A percentile compares a stretch with the other conserved stretches of the same genome.
Conservation (phyloP, 2,888 invertebrate genomes). For the Eutolmus rufibarbis region DNA sequence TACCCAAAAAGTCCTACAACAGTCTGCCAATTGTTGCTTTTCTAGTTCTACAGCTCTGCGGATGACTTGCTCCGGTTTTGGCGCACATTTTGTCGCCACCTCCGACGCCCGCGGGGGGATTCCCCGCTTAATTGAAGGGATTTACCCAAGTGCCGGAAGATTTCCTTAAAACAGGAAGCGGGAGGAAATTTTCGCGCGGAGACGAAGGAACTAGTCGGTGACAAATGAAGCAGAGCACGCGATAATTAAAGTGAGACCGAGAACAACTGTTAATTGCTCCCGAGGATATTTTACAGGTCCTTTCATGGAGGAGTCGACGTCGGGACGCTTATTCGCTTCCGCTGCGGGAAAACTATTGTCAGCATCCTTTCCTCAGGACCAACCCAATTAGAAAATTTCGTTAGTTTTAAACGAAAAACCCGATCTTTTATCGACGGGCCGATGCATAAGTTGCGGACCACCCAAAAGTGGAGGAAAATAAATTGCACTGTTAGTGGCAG, state of each 20-base stretch:
- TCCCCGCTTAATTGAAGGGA: neutral
- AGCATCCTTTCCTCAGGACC: neutral
- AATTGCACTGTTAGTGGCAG: neutral
- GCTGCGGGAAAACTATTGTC: neutral
- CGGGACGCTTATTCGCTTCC: neutral
- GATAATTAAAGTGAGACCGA: constrained; percentile 30
- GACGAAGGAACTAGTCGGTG: constrained; percentile 5
- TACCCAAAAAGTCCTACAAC: neutral
- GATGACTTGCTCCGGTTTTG: neutral
- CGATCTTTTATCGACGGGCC: neutral
- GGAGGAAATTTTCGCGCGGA: neutral
- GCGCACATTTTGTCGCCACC: neutral
- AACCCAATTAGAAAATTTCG: constrained; percentile 22
- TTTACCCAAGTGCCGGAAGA: neutral
- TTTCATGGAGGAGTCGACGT: neutral
- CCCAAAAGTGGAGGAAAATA: neutral
- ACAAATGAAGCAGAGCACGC: constrained; percentile 31
- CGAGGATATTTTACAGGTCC: constrained; percentile 1
- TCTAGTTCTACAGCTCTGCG: neutral
- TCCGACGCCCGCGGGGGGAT: neutral
- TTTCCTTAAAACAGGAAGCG: constrained; percentile 4
- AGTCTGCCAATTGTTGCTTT: neutral
- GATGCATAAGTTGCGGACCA: neutral
- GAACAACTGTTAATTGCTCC: constrained; percentile 37
- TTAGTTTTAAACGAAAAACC: neutral